Conservation (phyloP, 2,113 vertebrate genomes). For the Leiothrix lutea region DNA sequence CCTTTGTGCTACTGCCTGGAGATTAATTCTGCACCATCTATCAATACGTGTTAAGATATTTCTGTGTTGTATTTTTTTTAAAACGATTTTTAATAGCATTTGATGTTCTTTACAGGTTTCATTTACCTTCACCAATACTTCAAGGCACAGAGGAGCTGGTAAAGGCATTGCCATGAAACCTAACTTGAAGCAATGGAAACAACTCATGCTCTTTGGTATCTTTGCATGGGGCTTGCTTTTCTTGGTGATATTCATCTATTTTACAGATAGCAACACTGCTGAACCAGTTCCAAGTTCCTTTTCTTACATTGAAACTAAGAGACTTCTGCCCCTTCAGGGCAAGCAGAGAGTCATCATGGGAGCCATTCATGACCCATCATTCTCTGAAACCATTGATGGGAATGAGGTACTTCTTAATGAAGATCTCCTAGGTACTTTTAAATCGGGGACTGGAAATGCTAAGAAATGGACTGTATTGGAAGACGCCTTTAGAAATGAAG, state of each 20-base stretch:
- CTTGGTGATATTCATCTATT: slow-evolving; percentile 90
- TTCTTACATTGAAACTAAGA: slow-evolving; percentile 84
- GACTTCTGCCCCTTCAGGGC: slow-evolving; percentile 84
- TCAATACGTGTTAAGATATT: not conserved
- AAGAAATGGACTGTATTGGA: slow-evolving; percentile 63
- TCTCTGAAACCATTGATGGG: slow-evolving; percentile 59
- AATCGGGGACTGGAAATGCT: not conserved
- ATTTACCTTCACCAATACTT: slow-evolving; percentile 50
- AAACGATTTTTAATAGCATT: not conserved
- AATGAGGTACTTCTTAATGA: slow-evolving; percentile 39
- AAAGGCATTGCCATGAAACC: slow-evolving; percentile 88
- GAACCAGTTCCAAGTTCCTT: slow-evolving; percentile 82
- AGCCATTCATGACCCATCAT: slow-evolving; percentile 73
- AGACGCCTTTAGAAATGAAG: slow-evolving; percentile 50
- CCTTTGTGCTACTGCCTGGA: not conserved
- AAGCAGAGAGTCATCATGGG: slow-evolving; percentile 82
- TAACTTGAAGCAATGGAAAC: slow-evolving; percentile 93
- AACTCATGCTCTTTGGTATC: slow-evolving; percentile 88
- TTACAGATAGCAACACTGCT: slow-evolving; percentile 86
- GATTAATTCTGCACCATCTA: not conserved
- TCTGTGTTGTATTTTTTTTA: not conserved
- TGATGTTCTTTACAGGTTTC: slow-evolving; percentile 62
- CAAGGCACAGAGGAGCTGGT: slow-evolving; percentile 42
- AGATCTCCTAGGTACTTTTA: slow-evolving; percentile 46
- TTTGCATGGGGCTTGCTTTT: slow-evolving; percentile 92